Percentiles rank a stretch among this genome's conserved stretches.
These are phyloP conservation scores for Stichopus chloronotus DNA, from an alignment of 35 echinoderm and acorn worm species.

Conservation along the genomic window DNA sequence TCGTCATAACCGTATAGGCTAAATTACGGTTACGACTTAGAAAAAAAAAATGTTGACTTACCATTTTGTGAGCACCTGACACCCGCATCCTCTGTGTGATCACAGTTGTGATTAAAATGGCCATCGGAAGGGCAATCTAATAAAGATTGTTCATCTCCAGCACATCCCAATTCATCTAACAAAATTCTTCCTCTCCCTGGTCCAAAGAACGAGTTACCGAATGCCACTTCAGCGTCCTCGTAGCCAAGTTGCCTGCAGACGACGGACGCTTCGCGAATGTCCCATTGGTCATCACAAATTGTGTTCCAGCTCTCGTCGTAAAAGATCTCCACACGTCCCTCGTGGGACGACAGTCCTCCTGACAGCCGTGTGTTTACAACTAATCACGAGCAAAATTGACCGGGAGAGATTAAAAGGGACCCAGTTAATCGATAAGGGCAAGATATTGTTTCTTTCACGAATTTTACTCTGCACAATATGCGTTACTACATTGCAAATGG, in stretches of 20 bases:
- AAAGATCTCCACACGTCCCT: slow-evolving; percentile 44
- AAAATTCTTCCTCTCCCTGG: slow-evolving; percentile 21
- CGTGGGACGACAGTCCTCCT: neutral
- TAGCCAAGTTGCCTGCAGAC: slow-evolving; percentile 68
- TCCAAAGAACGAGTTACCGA: neutral
- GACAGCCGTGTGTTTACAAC: neutral
- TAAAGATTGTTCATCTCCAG: slow-evolving; percentile 18
- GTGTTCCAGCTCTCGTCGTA: slow-evolving; percentile 31
- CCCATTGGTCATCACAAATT: slow-evolving; percentile 39
- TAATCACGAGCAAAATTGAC: neutral
- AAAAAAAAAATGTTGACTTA: neutral
- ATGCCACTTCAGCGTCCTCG: neutral
- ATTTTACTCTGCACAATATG: too few relatives aligned
- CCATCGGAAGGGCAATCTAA: neutral
- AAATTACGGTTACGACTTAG: too few relatives aligned
- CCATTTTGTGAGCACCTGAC: neutral
- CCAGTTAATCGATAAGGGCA: too few relatives aligned
- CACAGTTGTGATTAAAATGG: slow-evolving; percentile 28
- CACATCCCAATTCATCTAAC: slow-evolving; percentile 27
- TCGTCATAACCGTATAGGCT: too few relatives aligned
- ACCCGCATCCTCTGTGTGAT: neutral
- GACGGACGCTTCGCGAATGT: slow-evolving; percentile 6
- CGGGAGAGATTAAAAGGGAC: too few relatives aligned
- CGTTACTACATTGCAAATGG: too few relatives aligned
- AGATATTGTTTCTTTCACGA: too few relatives aligned